Evolutionary conservation across 2,888 invertebrate genomes (phyloP).

Genomic region (Ceramica pisi): DNA sequence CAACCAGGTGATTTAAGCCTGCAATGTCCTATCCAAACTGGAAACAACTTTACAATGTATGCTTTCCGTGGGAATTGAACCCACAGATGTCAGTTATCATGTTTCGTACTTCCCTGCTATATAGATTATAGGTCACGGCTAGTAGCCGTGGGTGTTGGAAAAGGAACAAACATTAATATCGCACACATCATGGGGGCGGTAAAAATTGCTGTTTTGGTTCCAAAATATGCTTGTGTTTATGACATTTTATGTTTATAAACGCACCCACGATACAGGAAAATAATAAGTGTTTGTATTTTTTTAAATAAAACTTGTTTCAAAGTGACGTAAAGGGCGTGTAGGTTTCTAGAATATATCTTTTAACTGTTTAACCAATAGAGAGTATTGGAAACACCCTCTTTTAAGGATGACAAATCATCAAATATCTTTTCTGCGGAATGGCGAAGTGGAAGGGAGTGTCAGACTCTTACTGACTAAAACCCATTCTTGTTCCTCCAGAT

Average conservation of each 20-base stretch:
- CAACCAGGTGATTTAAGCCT: no score
- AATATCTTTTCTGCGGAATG: no score
- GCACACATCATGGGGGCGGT: slow-evolving; percentile 3
- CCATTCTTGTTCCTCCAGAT: no score
- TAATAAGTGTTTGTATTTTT: neutral
- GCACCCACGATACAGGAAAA: neutral
- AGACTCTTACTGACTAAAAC: no score
- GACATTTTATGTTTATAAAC: neutral
- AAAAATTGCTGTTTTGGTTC: neutral
- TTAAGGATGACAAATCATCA: no score
- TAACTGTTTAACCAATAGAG: no score
- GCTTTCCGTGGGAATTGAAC: no score
- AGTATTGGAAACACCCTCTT: no score
- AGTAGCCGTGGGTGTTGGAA: neutral
- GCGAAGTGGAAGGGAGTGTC: no score
- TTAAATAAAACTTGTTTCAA: neutral
- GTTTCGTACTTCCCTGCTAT: neutral
- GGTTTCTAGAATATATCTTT: no score
- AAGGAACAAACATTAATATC: slow-evolving; percentile 22
- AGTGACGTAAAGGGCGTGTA: neutral
- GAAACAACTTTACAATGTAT: no score
- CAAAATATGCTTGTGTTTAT: neutral
- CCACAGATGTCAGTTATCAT: neutral
- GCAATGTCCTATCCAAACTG: no score
- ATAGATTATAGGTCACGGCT: neutral